Conservation (phyloP, 2,888 invertebrate genomes). For the Pseudeuparius sepicola region DNA sequence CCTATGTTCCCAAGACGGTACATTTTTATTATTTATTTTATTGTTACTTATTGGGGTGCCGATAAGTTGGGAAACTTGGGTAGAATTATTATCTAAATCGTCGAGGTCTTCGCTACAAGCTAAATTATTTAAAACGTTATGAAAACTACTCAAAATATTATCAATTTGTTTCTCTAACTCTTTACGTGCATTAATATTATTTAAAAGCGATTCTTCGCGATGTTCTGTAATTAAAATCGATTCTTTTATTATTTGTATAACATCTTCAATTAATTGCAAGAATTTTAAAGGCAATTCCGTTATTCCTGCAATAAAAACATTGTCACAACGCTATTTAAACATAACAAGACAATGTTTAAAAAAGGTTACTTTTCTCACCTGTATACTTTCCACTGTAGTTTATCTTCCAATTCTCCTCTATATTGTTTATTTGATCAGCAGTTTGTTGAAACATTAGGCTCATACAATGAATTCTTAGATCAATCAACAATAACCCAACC, state of each 20-base stretch:
- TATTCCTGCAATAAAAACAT: conserved; percentile 21
- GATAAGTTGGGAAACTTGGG: conserved; percentile 51
- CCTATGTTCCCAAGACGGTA: conserved; percentile 65
- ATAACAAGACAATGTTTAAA: no score
- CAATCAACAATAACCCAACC: conserved; percentile 74
- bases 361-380: no score
- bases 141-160: conserved; percentile 51
- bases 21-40: conserved; percentile 23
- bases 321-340: no score
- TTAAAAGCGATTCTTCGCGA: conserved; percentile 50
- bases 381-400: conserved; percentile 76
- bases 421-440: conserved; percentile 61
- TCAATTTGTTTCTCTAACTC: conserved; percentile 45
- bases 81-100: conserved; percentile 44
- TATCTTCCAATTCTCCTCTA: conserved; percentile 80
- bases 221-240: conserved; percentile 62
- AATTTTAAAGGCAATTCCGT: conserved; percentile 52
- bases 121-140: conserved; percentile 60
- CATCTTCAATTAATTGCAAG: conserved; percentile 62
- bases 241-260: conserved; percentile 58
- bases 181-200: conserved; percentile 42
- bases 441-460: conserved; percentile 76
- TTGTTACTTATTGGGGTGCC: conserved; percentile 46
- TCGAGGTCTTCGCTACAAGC: conserved; percentile 61
- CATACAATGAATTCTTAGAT: conserved; percentile 80